phyloP scores from a whole-genome alignment of 2,113 vertebrate genomes.

The Athene noctua region DNA sequence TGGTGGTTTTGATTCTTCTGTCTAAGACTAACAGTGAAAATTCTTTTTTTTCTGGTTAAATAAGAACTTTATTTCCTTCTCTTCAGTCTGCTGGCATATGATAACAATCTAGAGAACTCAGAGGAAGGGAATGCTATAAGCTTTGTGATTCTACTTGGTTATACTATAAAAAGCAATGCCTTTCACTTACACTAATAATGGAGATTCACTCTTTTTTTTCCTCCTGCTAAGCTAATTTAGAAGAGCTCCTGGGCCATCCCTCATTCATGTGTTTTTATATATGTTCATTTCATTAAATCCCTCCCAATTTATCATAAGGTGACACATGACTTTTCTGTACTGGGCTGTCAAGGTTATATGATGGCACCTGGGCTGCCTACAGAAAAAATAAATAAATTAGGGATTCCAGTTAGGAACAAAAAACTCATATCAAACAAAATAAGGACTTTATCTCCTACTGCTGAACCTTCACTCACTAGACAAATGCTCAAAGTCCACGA shows the following conservation, averaged over 20 bases:
- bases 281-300: background rate
- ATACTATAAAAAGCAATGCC: background rate
- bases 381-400: background rate
- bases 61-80: background rate
- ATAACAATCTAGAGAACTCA: background rate
- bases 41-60: background rate
- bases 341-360: background rate
- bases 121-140: background rate
- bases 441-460: background rate
- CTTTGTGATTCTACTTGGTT: background rate
- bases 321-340: background rate
- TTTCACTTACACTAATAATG: background rate
- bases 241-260: background rate
- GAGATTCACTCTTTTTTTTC: background rate
- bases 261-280: background rate
- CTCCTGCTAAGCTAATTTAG: background rate
- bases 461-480: background rate
- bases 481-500: background rate
- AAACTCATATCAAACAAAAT: background rate
- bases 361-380: background rate
- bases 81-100: background rate
- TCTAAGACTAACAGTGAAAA: background rate
- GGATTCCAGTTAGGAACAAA: background rate
- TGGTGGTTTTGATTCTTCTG: background rate
- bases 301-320: background rate